Conservation (phyloP, 2,113 vertebrate species). For the Microcebus tavaratra region DNA sequence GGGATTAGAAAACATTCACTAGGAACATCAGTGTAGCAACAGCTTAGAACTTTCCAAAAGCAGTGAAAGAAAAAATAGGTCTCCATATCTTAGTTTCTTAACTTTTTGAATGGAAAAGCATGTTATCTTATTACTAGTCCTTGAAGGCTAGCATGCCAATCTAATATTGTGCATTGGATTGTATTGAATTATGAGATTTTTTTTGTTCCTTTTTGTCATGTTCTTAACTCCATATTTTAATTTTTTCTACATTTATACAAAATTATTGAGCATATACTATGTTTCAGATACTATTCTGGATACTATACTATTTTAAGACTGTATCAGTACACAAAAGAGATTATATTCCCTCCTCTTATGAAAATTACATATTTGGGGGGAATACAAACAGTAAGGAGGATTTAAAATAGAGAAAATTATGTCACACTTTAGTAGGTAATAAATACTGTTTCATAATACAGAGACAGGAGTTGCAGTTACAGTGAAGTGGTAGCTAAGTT, state of each 20-base stretch:
- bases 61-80: neutral
- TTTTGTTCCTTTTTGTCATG: neutral
- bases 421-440: neutral
- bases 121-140: neutral
- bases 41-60: neutral
- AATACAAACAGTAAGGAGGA: neutral
- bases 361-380: neutral
- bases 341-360: neutral
- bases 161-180: neutral
- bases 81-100: neutral
- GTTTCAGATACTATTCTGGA: neutral
- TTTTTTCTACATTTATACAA: neutral
- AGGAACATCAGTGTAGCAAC: neutral
- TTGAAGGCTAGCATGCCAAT: neutral
- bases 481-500: neutral
- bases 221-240: neutral
- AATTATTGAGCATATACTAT: neutral
- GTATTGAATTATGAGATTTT: neutral
- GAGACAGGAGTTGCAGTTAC: neutral
- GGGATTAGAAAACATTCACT: neutral
- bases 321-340: neutral
- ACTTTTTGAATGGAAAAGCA: neutral
- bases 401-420: neutral
- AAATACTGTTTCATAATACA: neutral
- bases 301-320: neutral